Evolutionary conservation across 2,113 vertebrate genomes (phyloP).

Genomic region (Lichenostomus cassidix): DNA sequence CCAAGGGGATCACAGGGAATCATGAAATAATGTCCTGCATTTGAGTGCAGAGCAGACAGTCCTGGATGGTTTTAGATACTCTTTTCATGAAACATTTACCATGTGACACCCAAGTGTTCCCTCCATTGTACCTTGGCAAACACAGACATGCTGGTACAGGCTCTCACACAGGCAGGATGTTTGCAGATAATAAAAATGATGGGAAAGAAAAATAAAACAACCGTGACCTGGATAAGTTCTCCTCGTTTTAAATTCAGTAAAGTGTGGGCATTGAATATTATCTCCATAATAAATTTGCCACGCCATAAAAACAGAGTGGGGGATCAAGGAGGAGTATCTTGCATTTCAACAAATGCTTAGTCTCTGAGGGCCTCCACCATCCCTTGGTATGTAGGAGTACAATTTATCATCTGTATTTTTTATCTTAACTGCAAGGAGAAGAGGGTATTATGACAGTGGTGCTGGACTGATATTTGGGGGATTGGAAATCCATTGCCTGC

Average conservation of each 20-base stretch:
- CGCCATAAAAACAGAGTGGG: constrained; percentile 26
- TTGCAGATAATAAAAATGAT: constrained; percentile 25
- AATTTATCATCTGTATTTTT: background rate
- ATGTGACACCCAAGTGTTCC: constrained; percentile 7
- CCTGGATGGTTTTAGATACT: constrained; percentile 47
- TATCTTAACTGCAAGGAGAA: background rate
- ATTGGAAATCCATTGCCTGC: background rate
- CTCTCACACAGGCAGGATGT: background rate
- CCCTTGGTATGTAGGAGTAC: background rate
- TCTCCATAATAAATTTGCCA: constrained; percentile 48
- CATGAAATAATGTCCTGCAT: constrained; percentile 53
- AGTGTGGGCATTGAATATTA: constrained; percentile 40
- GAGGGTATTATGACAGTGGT: background rate
- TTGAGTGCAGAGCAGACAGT: constrained; percentile 61
- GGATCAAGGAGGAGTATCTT: background rate
- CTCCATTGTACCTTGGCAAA: constrained; percentile 39
- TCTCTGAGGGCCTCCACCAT: background rate
- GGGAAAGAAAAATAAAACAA: background rate
- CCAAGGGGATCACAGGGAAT: constrained; percentile 62
- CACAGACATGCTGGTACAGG: background rate
- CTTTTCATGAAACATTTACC: constrained; percentile 64
- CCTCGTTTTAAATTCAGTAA: constrained; percentile 34
- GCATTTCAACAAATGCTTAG: background rate
- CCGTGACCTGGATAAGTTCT: constrained; percentile 24
- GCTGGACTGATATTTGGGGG: background rate